Percentiles rank a stretch among this genome's conserved stretches.
phyloP scores from a whole-genome alignment of 2,888 invertebrate species.

The Nemurella pictetii region DNA sequence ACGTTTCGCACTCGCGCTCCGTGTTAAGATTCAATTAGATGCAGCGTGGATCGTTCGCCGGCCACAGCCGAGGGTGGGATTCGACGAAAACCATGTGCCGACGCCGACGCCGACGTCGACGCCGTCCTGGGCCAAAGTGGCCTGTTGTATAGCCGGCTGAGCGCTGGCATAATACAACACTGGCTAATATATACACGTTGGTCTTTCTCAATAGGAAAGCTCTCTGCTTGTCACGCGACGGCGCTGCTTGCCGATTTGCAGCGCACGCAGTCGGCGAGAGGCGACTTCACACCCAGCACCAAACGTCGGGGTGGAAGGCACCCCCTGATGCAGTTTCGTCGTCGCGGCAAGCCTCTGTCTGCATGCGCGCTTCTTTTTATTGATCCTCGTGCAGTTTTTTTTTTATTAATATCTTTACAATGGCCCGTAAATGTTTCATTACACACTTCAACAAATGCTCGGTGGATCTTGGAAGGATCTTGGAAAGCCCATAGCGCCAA shows the following conservation, averaged over 20 bases:
- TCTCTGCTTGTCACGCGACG: background rate
- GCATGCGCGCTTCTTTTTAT: background rate
- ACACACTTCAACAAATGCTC: background rate
- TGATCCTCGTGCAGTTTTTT: background rate
- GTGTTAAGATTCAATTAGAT: background rate
- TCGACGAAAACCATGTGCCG: background rate
- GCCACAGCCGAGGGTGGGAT: background rate
- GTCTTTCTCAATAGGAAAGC: background rate
- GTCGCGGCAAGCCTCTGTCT: background rate
- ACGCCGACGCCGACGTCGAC: background rate
- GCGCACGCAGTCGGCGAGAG: background rate
- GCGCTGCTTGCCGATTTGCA: background rate
- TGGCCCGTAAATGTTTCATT: background rate
- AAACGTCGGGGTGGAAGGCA: background rate
- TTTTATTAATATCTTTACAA: constrained; percentile 8
- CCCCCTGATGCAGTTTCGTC: background rate
- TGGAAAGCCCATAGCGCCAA: background rate
- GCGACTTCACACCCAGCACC: no score
- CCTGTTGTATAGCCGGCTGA: background rate
- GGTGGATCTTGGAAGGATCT: background rate
- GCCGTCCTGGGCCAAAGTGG: background rate
- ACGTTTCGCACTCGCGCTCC: background rate
- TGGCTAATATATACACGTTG: background rate
- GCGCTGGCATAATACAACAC: background rate
- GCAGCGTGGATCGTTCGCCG: background rate